phyloP scores from a whole-genome alignment of 2,113 vertebrate genomes.

The Onychostoma macrolepis region DNA sequence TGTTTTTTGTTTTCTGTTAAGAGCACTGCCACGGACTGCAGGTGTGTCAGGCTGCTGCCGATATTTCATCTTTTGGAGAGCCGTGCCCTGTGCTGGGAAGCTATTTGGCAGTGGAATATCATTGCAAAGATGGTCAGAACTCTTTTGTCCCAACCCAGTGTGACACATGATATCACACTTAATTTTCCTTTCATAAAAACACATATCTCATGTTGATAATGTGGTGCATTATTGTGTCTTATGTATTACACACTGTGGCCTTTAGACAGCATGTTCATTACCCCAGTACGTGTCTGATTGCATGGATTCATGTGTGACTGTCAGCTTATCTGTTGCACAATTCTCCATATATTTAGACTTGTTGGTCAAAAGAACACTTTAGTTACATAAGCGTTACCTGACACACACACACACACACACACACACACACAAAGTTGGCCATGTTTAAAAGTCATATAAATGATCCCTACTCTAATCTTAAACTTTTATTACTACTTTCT shows the following conservation, averaged over 20 bases:
- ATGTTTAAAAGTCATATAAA: background rate
- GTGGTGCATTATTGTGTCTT: background rate
- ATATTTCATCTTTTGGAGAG: slow-evolving; percentile 82
- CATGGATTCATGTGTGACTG: background rate
- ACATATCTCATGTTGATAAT: background rate
- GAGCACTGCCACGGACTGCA: slow-evolving; percentile 88
- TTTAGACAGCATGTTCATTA: slow-evolving; percentile 25
- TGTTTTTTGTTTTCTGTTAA: slow-evolving; percentile 63
- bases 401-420: no score
- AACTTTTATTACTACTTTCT: background rate
- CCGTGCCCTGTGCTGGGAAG: slow-evolving; percentile 83
- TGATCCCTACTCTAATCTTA: background rate
- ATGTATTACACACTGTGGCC: background rate
- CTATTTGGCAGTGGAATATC: slow-evolving; percentile 88
- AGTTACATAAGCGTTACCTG: background rate
- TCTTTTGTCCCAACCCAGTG: background rate
- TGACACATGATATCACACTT: background rate
- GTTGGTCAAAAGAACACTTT: background rate
- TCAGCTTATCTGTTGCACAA: slow-evolving; percentile 17
- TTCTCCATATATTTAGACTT: background rate
- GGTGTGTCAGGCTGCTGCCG: slow-evolving; percentile 83
- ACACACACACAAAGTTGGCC: background rate
- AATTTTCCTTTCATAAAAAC: background rate
- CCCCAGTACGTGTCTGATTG: slow-evolving; percentile 25
- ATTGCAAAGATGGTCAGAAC: slow-evolving; percentile 86